Evolutionary conservation across 35 echinoderm and acorn worm species (phyloP), one percentile per base, ranked within the genome.

Genomic region (Ophioderma brevispina): DNA sequence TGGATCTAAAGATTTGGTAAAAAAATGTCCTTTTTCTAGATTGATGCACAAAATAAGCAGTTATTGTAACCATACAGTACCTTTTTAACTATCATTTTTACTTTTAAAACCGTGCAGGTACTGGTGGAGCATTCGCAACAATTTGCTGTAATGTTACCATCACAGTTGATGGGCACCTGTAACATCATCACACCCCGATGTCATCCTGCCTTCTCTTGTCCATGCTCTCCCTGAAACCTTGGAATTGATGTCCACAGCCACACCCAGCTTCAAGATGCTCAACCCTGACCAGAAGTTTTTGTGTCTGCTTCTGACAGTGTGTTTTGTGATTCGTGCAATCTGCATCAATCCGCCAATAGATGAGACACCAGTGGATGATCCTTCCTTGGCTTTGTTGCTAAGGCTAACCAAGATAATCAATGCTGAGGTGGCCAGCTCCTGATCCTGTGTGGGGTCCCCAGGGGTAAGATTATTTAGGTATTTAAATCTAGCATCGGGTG

Each of bases 331-430:
- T 52, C 93, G 90, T 18, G 75, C 31, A 11, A 81, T 11, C 32
- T 52, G 89, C 31, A 89, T 91, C 25, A 92, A 90, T n/a, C 81
- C 89, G n/a, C 90, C 94, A 36, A 32, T 96, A 31, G 87, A 88
- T 79, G 90, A 96, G 37, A 96, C 94, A 5, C 94, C 94, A 23
- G 87, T 96, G 8, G 94, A 96, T 90, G 94, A 96, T 84, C 91
- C 94, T 19, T 92, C 86, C 39, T 76, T 96, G 13, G 86, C 84
- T 46, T 40, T 80, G 2, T 32, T 96, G 94, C 90, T 39, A 84
- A 39, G 39, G 37, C 43, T 21, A 92, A 89, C 77, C 86, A 89
- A 37, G 82, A 96, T 46, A 85, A 86, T 89, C 87, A 8, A 85
- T 96, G 35, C 63, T 96, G 25, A 81, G 89, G 93, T 96, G 87